phyloP scores from a whole-genome alignment of 1,140 invertebrate genomes.

The Drosophila kepulauana region DNA sequence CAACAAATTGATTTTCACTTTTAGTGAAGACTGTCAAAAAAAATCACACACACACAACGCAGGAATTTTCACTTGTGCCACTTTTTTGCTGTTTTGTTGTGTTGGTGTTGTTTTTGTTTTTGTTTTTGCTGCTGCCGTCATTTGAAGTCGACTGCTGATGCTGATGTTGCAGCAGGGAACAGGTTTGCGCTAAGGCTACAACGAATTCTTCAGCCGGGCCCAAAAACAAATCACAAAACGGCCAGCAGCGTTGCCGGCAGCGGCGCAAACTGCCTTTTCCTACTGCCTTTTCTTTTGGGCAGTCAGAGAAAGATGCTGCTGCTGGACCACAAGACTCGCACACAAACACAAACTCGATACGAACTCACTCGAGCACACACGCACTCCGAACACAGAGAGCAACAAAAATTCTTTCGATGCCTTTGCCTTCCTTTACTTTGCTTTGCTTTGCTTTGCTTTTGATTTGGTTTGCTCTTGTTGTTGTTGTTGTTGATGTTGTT shows the following conservation, averaged over 20 bases:
- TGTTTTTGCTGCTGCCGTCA: constrained; percentile 37
- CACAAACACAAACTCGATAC: constrained; percentile 49
- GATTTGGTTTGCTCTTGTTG: constrained; percentile 42
- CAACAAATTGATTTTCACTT: constrained; percentile 79
- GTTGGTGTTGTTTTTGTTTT: constrained; percentile 38
- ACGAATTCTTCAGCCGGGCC: constrained; percentile 49
- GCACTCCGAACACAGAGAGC: constrained; percentile 47
- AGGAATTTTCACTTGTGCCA: constrained; percentile 83
- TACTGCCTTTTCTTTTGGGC: constrained; percentile 58
- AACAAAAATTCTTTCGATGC: constrained; percentile 79
- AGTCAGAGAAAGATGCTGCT: constrained; percentile 21
- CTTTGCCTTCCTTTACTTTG: constrained; percentile 54
- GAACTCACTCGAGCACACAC: constrained; percentile 23
- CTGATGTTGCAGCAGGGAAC: constrained; percentile 40
- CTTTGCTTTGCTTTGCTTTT: constrained; percentile 57
- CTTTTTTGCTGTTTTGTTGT: constrained; percentile 63
- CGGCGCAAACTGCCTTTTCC: constrained; percentile 57
- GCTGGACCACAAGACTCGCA: constrained; percentile 31
- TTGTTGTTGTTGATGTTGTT: constrained; percentile 29
- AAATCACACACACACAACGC: constrained; percentile 55
- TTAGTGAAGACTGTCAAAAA: constrained; percentile 66
- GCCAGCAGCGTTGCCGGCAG: constrained; percentile 35
- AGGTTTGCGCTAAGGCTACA: constrained; percentile 60
- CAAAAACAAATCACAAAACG: constrained; percentile 42
- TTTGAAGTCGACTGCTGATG: constrained; percentile 4